Percentiles rank a stretch among this genome's conserved stretches.
Evolutionary conservation across 1,140 invertebrate genomes (phyloP).

Genomic region (Hydropsyche tenuis): DNA sequence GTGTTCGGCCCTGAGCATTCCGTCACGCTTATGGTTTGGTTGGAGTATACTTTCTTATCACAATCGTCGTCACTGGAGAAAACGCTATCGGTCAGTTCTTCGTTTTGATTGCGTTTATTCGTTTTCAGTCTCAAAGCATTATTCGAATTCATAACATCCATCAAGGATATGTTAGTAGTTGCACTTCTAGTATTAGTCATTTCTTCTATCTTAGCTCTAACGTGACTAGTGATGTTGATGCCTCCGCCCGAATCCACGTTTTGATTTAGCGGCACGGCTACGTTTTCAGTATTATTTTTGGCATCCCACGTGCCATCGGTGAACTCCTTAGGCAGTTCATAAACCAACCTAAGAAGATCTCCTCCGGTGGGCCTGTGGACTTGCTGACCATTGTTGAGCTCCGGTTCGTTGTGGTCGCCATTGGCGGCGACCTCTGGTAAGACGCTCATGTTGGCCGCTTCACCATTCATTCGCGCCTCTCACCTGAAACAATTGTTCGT

Average conservation of each 20-base stretch:
- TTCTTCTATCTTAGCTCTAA: slow-evolving; percentile 41
- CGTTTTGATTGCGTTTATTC: slow-evolving; percentile 22
- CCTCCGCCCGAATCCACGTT: slow-evolving; percentile 29
- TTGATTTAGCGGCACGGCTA: neutral
- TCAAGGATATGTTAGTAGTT: slow-evolving; percentile 44
- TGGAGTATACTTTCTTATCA: slow-evolving; percentile 34
- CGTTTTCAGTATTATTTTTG: slow-evolving; percentile 4
- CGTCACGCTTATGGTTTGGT: slow-evolving; percentile 45
- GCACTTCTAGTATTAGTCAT: slow-evolving; percentile 33
- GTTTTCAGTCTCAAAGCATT: slow-evolving; percentile 42
- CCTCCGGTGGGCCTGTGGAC: slow-evolving; percentile 55
- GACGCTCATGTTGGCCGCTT: slow-evolving; percentile 37
- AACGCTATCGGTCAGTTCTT: slow-evolving; percentile 35
- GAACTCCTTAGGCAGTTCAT: slow-evolving; percentile 58
- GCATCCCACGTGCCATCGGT: slow-evolving; percentile 41
- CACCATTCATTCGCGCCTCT: neutral
- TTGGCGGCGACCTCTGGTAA: slow-evolving; percentile 35
- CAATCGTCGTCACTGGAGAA: slow-evolving; percentile 36
- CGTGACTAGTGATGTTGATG: slow-evolving; percentile 29
- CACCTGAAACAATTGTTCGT: slow-evolving; percentile 14
- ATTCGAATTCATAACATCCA: slow-evolving; percentile 46
- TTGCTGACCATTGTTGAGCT: slow-evolving; percentile 42
- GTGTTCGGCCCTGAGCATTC: slow-evolving; percentile 36
- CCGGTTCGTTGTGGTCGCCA: slow-evolving; percentile 40
- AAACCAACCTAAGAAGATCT: slow-evolving; percentile 61